Evolutionary conservation across 2,797 vertebrate species (phyloP).

Genomic region (Syncerus caffer): DNA sequence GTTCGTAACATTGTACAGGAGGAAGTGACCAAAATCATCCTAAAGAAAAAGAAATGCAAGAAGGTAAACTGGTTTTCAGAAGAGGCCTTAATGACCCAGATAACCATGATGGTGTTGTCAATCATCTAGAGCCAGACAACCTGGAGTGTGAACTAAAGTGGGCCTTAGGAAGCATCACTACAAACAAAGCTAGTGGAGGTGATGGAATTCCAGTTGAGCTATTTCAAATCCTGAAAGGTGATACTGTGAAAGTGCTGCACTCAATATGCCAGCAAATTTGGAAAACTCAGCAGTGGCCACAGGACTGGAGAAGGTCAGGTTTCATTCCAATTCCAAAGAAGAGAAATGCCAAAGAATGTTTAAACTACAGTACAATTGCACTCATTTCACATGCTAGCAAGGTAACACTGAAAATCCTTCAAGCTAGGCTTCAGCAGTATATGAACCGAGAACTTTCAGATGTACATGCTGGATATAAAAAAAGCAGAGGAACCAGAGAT

Average conservation of each 20-base stretch:
- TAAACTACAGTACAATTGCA: neutral
- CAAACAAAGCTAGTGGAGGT: neutral
- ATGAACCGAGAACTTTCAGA: neutral
- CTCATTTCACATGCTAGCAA: neutral
- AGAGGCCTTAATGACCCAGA: neutral
- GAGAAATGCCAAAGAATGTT: neutral
- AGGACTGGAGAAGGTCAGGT: neutral
- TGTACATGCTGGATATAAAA: fast-evolving
- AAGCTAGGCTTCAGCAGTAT: neutral
- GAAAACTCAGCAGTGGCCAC: neutral
- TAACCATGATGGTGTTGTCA: neutral
- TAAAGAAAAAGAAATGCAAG: neutral
- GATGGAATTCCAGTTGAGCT: neutral
- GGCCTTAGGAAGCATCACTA: neutral
- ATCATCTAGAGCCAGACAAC: neutral
- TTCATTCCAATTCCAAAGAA: neutral
- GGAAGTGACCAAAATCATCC: neutral
- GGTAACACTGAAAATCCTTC: neutral
- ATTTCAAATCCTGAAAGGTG: neutral
- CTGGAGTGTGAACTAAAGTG: neutral
- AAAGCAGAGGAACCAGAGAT: neutral
- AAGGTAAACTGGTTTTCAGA: neutral
- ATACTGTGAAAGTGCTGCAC: neutral
- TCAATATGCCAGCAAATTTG: neutral
- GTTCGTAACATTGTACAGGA: neutral